These are phyloP conservation scores for Labrus mixtus DNA, from an alignment of 2,113 vertebrate genomes.

Conservation along the genomic window DNA sequence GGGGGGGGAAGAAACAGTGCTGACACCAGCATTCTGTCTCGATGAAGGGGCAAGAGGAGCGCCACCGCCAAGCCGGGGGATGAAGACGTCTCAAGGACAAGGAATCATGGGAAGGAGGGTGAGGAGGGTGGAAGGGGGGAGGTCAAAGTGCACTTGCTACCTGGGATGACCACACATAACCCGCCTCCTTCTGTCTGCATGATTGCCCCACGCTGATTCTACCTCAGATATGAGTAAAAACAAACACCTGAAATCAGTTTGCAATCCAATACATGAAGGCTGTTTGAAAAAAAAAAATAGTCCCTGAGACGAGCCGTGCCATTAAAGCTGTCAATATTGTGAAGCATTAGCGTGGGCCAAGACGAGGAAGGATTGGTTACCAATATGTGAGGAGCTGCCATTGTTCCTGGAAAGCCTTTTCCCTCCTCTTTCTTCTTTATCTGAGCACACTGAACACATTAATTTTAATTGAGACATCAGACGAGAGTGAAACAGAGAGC, in stretches of 20 bases:
- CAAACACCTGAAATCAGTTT: conserved; percentile 40
- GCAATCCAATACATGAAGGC: conserved; percentile 18
- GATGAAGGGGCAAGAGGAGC: conserved; percentile 76
- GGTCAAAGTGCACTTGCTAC: conserved; percentile 27
- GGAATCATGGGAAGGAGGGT: conserved; percentile 17
- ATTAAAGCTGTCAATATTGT: conserved; percentile 70
- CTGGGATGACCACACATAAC: conserved; percentile 35
- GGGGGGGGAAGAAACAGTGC: conserved; percentile 56
- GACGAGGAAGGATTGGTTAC: conserved; percentile 67
- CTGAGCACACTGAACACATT: conserved; percentile 73
- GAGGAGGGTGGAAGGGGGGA: background rate
- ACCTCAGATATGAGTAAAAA: conserved; percentile 15
- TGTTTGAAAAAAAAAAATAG: conserved; percentile 16
- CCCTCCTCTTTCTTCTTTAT: conserved; percentile 68
- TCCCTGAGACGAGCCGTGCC: conserved; percentile 34
- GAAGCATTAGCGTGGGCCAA: conserved; percentile 55
- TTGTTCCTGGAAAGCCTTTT: conserved; percentile 68
- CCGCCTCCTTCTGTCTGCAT: conserved; percentile 18
- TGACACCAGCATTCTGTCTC: conserved; percentile 81
- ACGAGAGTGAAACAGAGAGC: conserved; percentile 56
- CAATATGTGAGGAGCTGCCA: conserved; percentile 56
- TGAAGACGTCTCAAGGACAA: conserved; percentile 87
- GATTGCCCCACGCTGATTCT: conserved; percentile 25
- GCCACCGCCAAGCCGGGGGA: conserved; percentile 52
- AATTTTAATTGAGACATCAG: conserved; percentile 78